A percentile compares a stretch with the other conserved stretches of the same genome.
Evolutionary conservation across 2,113 vertebrate genomes (phyloP).

Genomic region (Melanostigma gelatinosum): DNA sequence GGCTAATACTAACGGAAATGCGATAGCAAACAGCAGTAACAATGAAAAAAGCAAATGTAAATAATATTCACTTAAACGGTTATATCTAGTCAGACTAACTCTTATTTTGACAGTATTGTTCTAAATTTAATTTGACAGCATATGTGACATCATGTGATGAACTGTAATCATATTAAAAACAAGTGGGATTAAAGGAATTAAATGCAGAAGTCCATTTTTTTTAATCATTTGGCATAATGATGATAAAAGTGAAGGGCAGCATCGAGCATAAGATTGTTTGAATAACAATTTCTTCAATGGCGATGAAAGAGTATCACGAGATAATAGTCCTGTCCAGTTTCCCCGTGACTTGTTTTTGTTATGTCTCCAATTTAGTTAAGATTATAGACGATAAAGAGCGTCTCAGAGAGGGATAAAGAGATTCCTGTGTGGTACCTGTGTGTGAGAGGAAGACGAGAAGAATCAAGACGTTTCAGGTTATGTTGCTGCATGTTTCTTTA

Average conservation of each 20-base stretch:
- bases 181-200: conserved; percentile 42
- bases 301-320: too few relatives aligned
- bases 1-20: background rate
- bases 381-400: background rate
- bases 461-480: background rate
- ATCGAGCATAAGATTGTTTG: background rate
- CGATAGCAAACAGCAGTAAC: background rate
- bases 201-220: background rate
- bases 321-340: background rate
- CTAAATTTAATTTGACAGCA: conserved; percentile 15
- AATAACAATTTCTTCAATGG: background rate
- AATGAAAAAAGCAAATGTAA: background rate
- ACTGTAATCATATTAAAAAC: conserved; percentile 32
- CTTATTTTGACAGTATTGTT: conserved; percentile 46
- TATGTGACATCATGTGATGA: background rate
- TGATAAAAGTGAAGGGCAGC: background rate
- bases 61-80: background rate
- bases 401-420: background rate
- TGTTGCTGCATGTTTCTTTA: background rate
- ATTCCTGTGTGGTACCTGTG: background rate
- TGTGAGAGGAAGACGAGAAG: background rate
- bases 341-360: background rate
- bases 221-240: background rate
- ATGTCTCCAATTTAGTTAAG: background rate
- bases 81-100: conserved; percentile 30